Evolutionary conservation across 2,797 vertebrate species (phyloP).

Genomic region (Ispidina lecontei): DNA sequence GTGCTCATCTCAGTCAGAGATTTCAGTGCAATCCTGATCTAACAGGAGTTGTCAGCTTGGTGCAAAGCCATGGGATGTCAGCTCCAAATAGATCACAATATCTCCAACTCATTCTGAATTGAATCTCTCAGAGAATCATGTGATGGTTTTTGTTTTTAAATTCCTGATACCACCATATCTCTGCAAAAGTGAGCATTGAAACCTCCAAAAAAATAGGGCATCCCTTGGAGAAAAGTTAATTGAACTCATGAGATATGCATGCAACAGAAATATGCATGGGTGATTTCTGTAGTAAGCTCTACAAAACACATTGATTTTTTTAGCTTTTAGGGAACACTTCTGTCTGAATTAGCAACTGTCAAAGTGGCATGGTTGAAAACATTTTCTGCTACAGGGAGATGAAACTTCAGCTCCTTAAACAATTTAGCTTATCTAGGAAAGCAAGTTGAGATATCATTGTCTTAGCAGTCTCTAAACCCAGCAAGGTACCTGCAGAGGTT

Average conservation of each 20-base stretch:
- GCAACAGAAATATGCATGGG: background rate
- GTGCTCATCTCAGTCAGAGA: background rate
- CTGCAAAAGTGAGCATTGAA: background rate
- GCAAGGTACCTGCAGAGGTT: background rate
- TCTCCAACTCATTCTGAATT: background rate
- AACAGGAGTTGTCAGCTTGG: conserved; percentile 30
- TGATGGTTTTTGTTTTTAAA: background rate
- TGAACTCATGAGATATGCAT: background rate
- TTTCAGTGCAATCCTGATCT: background rate
- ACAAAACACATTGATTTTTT: background rate
- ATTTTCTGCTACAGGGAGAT: background rate
- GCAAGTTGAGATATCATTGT: background rate
- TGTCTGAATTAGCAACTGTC: conserved; percentile 29
- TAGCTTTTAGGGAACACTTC: conserved; percentile 30
- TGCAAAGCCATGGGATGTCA: background rate
- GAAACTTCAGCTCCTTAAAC: conserved; percentile 9
- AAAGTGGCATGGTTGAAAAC: background rate
- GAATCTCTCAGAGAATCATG: background rate
- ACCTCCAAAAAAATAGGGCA: conserved; percentile 8
- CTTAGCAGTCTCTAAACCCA: background rate
- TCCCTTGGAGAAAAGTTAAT: background rate
- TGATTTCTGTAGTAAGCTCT: conserved; percentile 10
- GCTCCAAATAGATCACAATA: background rate
- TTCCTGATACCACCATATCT: background rate
- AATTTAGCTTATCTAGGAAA: background rate